Base-by-base conservation (phyloP, 2,888 invertebrate genomes). In the Drosophila stalkeri region DNA sequence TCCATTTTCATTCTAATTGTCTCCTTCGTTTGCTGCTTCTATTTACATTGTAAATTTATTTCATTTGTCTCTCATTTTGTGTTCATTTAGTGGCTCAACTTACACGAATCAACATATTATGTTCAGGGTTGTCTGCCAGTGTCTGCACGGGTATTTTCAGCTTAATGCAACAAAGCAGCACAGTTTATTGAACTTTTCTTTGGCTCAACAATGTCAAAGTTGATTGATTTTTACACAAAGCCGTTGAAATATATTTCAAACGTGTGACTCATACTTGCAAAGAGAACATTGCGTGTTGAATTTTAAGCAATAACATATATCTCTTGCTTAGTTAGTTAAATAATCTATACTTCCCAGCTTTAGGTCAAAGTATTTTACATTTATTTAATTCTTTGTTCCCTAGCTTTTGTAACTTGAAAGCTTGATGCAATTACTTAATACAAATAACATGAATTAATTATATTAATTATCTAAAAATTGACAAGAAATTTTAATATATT, bases 61-160 rank as follows among this genome's bases (percentile, higher is more conserved):
- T 75, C 61, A 67, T 39, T 57, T 47, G 41, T n/a, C 49, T 70
- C 41, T 37, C 65, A 63, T 56, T 55, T 62, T 56, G 39, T 54
- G 47, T 67, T 82, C 37, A 27, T 70, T 81, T 67, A 69, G 68
- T 71, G 64, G 47, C 75, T 84, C 80, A 64, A 72, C 66, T 83
- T 83, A 75, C 84, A 81, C 72, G 75, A 83, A 83, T 83, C 75
- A 81, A 81, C 84, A 83, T 75, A 81, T 81, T 81, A 72, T 56
- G 63, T 71, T 76, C 63, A 70, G 67, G 54, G 72, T 55, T 65
- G 74, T 64, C 44, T n/a, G n/a, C n/a, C n/a, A n/a, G n/a, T n/a
- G 2, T 16, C 27, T 11, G 43, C 41, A 27, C 35, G 37, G 14
- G 16, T 14, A 12, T 37, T 43, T 54, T 39, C 51, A 41, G 55